These are phyloP conservation scores for Hyaena hyaena DNA, from an alignment of 2,113 vertebrate species.

Conservation along the genomic window DNA sequence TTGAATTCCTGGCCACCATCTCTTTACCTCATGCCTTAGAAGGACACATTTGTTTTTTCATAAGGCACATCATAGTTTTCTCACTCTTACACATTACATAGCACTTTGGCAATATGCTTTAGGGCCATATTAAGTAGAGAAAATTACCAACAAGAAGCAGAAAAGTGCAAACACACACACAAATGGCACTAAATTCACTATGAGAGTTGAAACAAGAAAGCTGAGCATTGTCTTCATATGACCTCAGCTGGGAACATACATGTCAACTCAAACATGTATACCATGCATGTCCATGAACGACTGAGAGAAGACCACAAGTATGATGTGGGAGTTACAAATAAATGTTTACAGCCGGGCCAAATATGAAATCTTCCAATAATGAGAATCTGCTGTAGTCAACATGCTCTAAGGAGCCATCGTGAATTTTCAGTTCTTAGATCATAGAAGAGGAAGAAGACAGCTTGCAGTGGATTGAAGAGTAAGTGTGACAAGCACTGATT, in stretches of 20 bases:
- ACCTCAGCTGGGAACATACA: neutral
- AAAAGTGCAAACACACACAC: neutral
- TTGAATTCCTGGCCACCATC: neutral
- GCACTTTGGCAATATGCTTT: neutral
- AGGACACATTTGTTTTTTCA: neutral
- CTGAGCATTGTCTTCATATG: neutral
- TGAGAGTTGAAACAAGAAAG: neutral
- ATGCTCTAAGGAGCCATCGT: neutral
- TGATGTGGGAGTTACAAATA: neutral
- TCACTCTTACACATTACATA: neutral
- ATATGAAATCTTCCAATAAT: neutral
- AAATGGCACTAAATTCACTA: neutral
- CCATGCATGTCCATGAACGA: neutral
- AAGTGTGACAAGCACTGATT: neutral
- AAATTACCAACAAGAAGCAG: neutral
- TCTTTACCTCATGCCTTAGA: neutral
- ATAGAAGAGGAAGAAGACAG: neutral
- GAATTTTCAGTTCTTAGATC: neutral
- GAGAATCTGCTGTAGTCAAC: neutral
- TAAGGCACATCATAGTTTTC: neutral
- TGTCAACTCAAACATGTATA: too few relatives aligned
- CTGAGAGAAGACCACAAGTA: neutral
- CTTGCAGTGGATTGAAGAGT: neutral
- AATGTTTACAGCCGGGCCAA: neutral
- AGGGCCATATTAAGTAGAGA: neutral